These are phyloP conservation scores for Megaustenia siamemsis DNA, from an alignment of 2,888 invertebrate genomes.

Conservation along the genomic window DNA sequence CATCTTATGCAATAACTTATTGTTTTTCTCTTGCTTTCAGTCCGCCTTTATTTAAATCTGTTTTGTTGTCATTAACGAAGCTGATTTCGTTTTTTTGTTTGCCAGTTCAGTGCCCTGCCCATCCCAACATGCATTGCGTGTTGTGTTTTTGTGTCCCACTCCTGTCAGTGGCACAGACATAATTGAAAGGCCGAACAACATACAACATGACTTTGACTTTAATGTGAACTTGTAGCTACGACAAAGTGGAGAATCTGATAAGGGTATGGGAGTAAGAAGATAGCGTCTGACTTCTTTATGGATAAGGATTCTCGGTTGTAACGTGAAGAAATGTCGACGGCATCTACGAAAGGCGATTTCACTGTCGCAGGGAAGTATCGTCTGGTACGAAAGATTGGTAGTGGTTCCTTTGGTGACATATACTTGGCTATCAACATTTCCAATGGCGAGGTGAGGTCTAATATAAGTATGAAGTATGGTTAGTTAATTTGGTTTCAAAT, in stretches of 20 bases:
- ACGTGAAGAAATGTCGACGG: slow-evolving; percentile 34
- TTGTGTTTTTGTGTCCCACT: slow-evolving; percentile 48
- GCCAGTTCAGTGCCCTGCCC: slow-evolving; percentile 24
- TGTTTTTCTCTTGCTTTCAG: no score
- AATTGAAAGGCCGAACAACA: neutral
- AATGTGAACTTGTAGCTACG: slow-evolving; percentile 7
- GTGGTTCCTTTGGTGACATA: slow-evolving; percentile 77
- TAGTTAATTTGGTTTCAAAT: no score
- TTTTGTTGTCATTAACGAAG: no score
- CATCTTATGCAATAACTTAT: no score
- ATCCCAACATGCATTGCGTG: slow-evolving; percentile 51
- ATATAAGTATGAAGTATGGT: no score
- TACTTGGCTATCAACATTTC: slow-evolving; percentile 79
- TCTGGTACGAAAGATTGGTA: slow-evolving; percentile 68
- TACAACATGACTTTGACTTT: neutral
- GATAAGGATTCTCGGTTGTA: slow-evolving; percentile 41
- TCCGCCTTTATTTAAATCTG: no score
- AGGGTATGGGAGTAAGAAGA: slow-evolving; percentile 36
- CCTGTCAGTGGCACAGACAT: neutral
- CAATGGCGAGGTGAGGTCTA: slow-evolving; percentile 51
- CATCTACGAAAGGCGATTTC: slow-evolving; percentile 52
- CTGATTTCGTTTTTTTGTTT: neutral
- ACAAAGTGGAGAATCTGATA: neutral
- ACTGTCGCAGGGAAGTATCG: slow-evolving; percentile 78
- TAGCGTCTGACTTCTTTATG: slow-evolving; percentile 14